phyloP scores from a whole-genome alignment of 2,888 invertebrate species.

The Eurytoma adleriae region DNA sequence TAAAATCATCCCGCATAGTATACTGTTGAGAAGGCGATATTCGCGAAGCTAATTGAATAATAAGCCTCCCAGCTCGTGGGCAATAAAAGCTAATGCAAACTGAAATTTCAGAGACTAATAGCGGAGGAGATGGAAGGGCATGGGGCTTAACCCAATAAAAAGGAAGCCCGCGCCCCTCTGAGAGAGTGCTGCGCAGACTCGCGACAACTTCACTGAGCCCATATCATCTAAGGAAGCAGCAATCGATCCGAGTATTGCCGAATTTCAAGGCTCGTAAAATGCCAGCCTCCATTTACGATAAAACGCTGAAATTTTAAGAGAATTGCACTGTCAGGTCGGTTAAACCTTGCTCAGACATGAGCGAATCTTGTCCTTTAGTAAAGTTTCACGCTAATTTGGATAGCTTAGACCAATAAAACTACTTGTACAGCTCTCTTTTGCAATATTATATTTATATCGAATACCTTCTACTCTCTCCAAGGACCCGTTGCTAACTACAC shows the following conservation, averaged over 20 bases:
- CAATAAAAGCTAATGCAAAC: slow-evolving; percentile 47
- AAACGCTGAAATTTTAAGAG: slow-evolving; percentile 16
- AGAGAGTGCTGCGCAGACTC: not conserved
- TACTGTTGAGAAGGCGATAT: too few species aligned
- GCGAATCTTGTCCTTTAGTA: not conserved
- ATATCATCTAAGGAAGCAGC: slow-evolving; percentile 43
- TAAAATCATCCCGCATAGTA: too few species aligned
- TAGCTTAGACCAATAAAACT: too few species aligned
- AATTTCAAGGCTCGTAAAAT: slow-evolving; percentile 54
- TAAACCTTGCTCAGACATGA: too few species aligned
- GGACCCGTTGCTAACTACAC: too few species aligned
- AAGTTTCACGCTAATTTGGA: too few species aligned
- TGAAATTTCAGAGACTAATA: slow-evolving; percentile 16
- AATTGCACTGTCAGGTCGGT: slow-evolving; percentile 18
- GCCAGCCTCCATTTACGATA: slow-evolving; percentile 34
- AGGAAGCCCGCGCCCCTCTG: slow-evolving; percentile 4
- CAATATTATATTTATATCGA: too few species aligned
- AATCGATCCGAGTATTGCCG: slow-evolving; percentile 47
- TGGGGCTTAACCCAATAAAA: slow-evolving; percentile 44
- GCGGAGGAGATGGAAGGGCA: not conserved
- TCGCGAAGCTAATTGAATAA: slow-evolving; percentile 37
- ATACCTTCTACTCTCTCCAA: too few species aligned
- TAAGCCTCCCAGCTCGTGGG: slow-evolving; percentile 1
- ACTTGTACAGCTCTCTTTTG: too few species aligned
- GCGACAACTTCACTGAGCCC: slow-evolving; percentile 37